These are phyloP conservation scores for Onychostruthus taczanowskii DNA, from an alignment of 2,113 vertebrate species.

Conservation along the genomic window DNA sequence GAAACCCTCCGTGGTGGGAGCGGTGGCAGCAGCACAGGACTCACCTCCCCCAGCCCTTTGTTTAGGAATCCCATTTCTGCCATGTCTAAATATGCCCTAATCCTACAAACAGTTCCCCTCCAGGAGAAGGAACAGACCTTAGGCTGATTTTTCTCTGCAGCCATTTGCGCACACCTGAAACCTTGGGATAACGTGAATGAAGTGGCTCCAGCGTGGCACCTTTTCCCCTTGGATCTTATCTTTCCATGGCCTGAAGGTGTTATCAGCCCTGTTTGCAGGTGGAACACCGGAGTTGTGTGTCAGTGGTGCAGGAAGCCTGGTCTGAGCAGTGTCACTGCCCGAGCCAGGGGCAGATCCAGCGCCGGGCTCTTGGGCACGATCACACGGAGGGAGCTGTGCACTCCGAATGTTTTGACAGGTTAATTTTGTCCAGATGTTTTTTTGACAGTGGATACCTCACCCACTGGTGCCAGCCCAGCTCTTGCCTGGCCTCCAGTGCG, in stretches of 20 bases:
- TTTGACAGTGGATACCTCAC: background rate
- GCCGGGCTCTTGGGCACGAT: accelerated
- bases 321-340: background rate
- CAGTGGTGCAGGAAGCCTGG: background rate
- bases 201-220: accelerated
- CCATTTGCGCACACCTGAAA: background rate
- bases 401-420: background rate
- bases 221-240: background rate
- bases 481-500: background rate
- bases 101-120: constrained; percentile 28
- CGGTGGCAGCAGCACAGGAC: background rate
- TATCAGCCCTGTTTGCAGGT: accelerated
- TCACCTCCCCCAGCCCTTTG: background rate
- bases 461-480: background rate
- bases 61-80: constrained; percentile 47
- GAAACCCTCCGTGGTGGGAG: constrained; percentile 41
- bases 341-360: background rate
- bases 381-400: accelerated
- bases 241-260: background rate
- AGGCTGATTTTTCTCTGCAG: background rate
- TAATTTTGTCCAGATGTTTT: background rate
- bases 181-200: background rate
- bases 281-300: background rate
- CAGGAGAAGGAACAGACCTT: constrained; percentile 38
- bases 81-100: constrained; percentile 33